Conservation (phyloP, 2,113 vertebrate species). For the Eleginops maclovinus region DNA sequence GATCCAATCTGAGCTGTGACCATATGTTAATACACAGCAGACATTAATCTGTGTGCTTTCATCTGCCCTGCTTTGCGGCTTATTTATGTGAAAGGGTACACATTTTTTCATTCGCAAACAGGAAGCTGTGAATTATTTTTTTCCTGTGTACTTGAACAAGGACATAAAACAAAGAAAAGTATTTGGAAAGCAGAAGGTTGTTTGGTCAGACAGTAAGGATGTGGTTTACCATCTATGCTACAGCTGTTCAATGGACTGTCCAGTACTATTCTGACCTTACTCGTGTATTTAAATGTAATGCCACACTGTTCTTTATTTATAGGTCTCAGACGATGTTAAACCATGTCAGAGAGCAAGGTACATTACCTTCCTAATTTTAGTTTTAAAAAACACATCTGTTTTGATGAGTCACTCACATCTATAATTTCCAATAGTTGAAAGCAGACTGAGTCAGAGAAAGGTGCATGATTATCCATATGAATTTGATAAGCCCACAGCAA, state of each 20-base stretch:
- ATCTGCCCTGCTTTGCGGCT: slow-evolving; percentile 41
- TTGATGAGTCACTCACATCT: slow-evolving; percentile 18
- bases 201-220: slow-evolving; percentile 1
- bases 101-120: slow-evolving; percentile 14
- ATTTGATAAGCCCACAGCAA: slow-evolving; percentile 62
- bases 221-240: neutral
- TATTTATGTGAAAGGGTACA: slow-evolving; percentile 33
- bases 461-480: slow-evolving; percentile 58
- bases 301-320: neutral
- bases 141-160: slow-evolving; percentile 29
- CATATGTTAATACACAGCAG: slow-evolving; percentile 64
- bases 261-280: neutral
- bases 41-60: slow-evolving; percentile 63
- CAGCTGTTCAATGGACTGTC: neutral
- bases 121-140: neutral
- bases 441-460: slow-evolving; percentile 45
- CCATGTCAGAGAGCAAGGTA: neutral
- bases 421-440: slow-evolving; percentile 45
- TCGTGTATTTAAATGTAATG: neutral
- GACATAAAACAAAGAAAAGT: slow-evolving; percentile 14
- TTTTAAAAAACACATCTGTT: neutral
- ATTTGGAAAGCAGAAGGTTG: slow-evolving; percentile 11
- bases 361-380: neutral
- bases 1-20: slow-evolving; percentile 64
- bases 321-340: slow-evolving; percentile 15